These are phyloP conservation scores for Coelinius sp. DNA, from an alignment of 2,888 invertebrate genomes.

Conservation along the genomic window DNA sequence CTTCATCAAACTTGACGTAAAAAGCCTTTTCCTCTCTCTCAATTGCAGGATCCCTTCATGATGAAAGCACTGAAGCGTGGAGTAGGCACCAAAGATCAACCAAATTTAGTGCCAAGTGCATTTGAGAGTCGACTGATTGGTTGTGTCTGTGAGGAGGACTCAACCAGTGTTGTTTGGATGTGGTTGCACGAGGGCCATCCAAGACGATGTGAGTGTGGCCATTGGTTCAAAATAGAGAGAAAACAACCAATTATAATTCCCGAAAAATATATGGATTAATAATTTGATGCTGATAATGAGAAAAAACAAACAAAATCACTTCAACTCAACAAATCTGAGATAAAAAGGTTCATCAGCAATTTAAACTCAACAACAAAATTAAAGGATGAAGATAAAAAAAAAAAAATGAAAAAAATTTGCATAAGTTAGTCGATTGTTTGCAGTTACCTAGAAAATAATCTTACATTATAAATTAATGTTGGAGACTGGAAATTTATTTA, in stretches of 20 bases:
- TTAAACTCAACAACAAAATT: neutral
- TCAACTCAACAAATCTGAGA: neutral
- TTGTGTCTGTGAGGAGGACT: constrained; percentile 96
- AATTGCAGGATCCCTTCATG: constrained; percentile 81
- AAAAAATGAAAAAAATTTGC: too few species aligned
- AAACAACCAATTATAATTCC: constrained; percentile 76
- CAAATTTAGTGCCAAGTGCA: constrained; percentile 92
- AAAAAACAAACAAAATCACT: constrained; percentile 9
- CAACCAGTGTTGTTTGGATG: constrained; percentile 92
- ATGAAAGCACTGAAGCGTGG: constrained; percentile 87
- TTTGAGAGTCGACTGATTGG: constrained; percentile 92
- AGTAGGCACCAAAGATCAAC: constrained; percentile 86
- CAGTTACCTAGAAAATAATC: constrained; percentile 61
- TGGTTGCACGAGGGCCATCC: constrained; percentile 92
- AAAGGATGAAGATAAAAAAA: constrained; percentile 30
- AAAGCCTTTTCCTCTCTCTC: neutral
- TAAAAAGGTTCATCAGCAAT: constrained; percentile 3
- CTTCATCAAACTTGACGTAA: too few species aligned
- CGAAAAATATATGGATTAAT: neutral
- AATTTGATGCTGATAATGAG: neutral
- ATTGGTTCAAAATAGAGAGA: constrained; percentile 94
- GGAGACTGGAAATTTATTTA: constrained; percentile 51
- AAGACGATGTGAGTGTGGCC: constrained; percentile 95
- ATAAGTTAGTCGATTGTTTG: constrained; percentile 54
- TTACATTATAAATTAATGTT: constrained; percentile 52